A percentile compares a stretch with the other conserved stretches of the same genome.
Conservation (phyloP, 2,888 invertebrate species). For the Baronia brevicornis region DNA sequence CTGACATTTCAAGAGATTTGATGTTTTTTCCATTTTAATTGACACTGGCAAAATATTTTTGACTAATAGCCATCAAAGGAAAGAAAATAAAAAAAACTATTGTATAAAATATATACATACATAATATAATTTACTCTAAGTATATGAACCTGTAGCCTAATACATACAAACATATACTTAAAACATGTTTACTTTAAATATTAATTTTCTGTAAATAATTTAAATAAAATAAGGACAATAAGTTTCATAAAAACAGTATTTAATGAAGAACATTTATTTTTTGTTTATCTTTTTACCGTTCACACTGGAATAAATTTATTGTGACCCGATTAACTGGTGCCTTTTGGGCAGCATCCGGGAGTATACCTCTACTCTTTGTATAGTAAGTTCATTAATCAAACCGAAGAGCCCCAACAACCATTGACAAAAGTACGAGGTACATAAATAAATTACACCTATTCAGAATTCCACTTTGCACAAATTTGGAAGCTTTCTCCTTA, state of each 20-base stretch:
- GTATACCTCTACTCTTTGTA: conserved; percentile 41
- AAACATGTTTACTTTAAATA: no score
- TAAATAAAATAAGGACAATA: conserved; percentile 6
- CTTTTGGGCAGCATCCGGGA: conserved; percentile 30
- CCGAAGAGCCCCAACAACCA: conserved; percentile 45
- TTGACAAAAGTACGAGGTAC: conserved; percentile 62
- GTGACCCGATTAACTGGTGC: conserved; percentile 47
- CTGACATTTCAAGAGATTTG: no score
- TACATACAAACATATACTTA: no score
- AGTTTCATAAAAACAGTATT: conserved; percentile 11
- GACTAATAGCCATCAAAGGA: no score
- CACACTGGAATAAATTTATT: conserved; percentile 52
- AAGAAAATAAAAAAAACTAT: no score
- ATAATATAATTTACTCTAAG: no score
- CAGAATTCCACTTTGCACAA: conserved; percentile 14
- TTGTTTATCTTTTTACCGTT: conserved; percentile 17
- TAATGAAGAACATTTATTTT: conserved; percentile 15
- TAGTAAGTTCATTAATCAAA: conserved; percentile 57
- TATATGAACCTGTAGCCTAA: no score
- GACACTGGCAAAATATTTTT: no score
- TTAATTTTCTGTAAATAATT: no score
- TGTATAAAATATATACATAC: no score
- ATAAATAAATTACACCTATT: conserved; percentile 41
- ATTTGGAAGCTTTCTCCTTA: no score
- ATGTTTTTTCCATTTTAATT: no score